Evolutionary conservation across 2,888 invertebrate genomes (phyloP).

Genomic region (Lithophane ornitopus): DNA sequence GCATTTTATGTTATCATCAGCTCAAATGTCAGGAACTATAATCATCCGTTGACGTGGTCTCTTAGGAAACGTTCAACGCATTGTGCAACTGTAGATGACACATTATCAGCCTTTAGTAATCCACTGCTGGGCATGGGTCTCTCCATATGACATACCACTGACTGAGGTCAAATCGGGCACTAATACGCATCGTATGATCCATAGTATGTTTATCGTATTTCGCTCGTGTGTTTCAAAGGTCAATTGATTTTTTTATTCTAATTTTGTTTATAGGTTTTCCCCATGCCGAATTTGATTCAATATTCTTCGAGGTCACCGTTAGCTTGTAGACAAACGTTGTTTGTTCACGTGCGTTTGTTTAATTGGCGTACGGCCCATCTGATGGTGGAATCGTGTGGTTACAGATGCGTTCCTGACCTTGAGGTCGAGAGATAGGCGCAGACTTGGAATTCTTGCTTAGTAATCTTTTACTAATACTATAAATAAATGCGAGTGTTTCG

Average conservation of each 20-base stretch:
- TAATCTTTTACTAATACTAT: not conserved
- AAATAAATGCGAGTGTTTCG: too few species aligned
- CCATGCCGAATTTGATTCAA: constrained; percentile 38
- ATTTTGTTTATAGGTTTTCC: constrained; percentile 44
- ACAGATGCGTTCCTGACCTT: not conserved
- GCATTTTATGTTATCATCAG: constrained; percentile 22
- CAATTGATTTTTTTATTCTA: constrained; percentile 30
- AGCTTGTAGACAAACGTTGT: constrained; percentile 2
- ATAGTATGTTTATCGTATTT: not conserved
- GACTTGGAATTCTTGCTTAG: not conserved
- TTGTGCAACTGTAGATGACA: not conserved
- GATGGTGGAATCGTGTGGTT: not conserved
- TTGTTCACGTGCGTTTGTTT: constrained; percentile 6
- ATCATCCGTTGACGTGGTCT: constrained; percentile 13
- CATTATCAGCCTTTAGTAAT: constrained; percentile 2
- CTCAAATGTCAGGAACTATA: constrained; percentile 4
- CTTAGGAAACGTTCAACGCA: not conserved
- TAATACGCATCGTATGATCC: not conserved
- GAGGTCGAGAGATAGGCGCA: not conserved
- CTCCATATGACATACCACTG: not conserved
- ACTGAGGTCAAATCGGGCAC: not conserved
- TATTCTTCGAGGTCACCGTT: constrained; percentile 38
- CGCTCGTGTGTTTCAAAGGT: constrained; percentile 15
- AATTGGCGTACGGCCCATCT: constrained; percentile 12
- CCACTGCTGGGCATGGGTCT: not conserved